These are phyloP conservation scores for Cairina moschata DNA, from an alignment of 2,113 vertebrate species.

Conservation along the genomic window DNA sequence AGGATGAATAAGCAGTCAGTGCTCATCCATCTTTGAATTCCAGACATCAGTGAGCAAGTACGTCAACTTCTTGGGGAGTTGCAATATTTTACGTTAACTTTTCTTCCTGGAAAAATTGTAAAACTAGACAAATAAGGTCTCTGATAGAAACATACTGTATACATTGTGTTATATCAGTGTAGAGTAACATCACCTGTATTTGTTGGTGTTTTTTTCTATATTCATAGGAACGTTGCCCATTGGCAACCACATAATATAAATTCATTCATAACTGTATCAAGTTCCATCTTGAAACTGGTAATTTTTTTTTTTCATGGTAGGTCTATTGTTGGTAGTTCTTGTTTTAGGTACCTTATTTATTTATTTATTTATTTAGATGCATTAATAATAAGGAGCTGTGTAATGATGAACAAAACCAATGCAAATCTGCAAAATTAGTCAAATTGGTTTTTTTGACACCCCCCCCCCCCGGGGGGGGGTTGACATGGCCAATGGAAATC, in stretches of 20 bases:
- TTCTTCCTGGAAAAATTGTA: not conserved
- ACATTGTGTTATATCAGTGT: not conserved
- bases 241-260: not conserved
- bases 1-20: not conserved
- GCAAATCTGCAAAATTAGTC: not conserved
- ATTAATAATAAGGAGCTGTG: not conserved
- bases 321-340: not conserved
- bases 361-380: not conserved
- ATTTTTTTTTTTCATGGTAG: not conserved
- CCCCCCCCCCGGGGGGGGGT: not conserved
- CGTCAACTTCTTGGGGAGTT: not conserved
- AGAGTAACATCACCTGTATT: not conserved
- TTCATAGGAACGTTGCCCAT: not conserved
- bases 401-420: not conserved
- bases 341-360: not conserved
- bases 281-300: not conserved
- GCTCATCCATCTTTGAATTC: not conserved
- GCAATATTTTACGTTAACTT: not conserved
- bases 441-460: not conserved
- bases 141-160: not conserved
- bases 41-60: not conserved
- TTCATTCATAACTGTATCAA: not conserved
- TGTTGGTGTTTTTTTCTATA: not conserved
- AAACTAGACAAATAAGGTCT: not conserved
- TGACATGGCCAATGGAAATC: not conserved